phyloP scores from a whole-genome alignment of 2,113 vertebrate genomes.

The Pogonocichla stellata region DNA sequence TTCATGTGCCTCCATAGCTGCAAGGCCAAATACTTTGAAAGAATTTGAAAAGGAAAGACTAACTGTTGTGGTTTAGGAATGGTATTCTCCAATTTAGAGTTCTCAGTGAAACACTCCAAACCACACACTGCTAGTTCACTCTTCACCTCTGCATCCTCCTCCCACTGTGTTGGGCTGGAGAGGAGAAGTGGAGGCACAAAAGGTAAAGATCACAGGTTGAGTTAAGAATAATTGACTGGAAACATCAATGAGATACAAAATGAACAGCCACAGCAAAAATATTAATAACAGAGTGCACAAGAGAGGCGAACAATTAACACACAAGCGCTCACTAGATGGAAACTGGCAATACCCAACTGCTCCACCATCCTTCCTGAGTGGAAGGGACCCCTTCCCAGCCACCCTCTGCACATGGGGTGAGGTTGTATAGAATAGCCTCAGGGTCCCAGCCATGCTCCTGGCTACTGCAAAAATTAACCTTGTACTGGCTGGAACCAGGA shows the following conservation, averaged over 20 bases:
- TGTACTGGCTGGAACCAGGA: not conserved
- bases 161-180: not conserved
- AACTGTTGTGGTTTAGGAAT: not conserved
- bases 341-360: rapidly evolving
- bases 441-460: not conserved
- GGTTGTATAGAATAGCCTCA: not conserved
- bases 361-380: rapidly evolving
- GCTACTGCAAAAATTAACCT: not conserved
- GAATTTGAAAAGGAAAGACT: not conserved
- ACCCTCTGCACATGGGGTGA: not conserved
- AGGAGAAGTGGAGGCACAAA: not conserved
- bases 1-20: not conserved
- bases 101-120: not conserved
- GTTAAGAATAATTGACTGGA: not conserved
- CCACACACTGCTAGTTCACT: rapidly evolving
- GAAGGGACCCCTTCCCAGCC: not conserved
- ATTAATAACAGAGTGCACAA: not conserved
- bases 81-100: not conserved
- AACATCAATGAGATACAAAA: not conserved
- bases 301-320: rapidly evolving
- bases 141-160: not conserved
- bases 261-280: not conserved
- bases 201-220: not conserved
- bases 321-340: rapidly evolving
- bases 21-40: not conserved